phyloP scores from a whole-genome alignment of 1,140 invertebrate genomes.

The Cydia splendana region DNA sequence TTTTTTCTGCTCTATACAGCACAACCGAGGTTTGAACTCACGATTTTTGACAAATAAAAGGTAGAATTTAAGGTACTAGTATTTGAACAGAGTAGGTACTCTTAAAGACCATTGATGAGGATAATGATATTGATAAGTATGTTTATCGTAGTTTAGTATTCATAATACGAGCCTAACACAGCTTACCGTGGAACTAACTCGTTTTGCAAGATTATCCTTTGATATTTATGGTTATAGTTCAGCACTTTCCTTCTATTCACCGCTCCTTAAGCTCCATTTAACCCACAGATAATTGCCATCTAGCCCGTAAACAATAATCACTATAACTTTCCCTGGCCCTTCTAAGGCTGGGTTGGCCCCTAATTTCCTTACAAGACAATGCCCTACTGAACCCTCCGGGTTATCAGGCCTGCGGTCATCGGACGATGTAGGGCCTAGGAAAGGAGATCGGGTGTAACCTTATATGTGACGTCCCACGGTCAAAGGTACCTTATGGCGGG shows the following conservation, averaged over 20 bases:
- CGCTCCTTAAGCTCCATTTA: not conserved
- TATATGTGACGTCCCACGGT: too few relatives aligned
- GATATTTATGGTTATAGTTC: not conserved
- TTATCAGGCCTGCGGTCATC: conserved; percentile 56
- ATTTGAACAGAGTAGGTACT: too few relatives aligned
- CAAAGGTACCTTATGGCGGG: too few relatives aligned
- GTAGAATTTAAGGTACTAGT: too few relatives aligned
- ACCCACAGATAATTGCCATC: conserved; percentile 19
- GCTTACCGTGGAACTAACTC: not conserved
- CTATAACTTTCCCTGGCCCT: conserved; percentile 56
- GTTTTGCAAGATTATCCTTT: conserved; percentile 17
- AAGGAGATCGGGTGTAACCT: conserved; percentile 8
- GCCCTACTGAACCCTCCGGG: conserved; percentile 54
- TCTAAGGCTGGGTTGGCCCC: conserved; percentile 52
- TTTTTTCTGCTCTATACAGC: too few relatives aligned
- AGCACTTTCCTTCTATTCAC: conserved; percentile 11
- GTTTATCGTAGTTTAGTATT: not conserved
- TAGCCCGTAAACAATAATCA: conserved; percentile 14
- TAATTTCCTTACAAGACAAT: conserved; percentile 53
- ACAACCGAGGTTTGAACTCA: too few relatives aligned
- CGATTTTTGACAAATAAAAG: too few relatives aligned
- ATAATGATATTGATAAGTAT: not conserved
- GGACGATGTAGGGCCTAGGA: conserved; percentile 29
- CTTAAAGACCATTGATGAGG: too few relatives aligned
- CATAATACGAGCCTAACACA: not conserved